Evolutionary conservation across 2,113 vertebrate species (phyloP).

Genomic region (Probosciger aterrimus): DNA sequence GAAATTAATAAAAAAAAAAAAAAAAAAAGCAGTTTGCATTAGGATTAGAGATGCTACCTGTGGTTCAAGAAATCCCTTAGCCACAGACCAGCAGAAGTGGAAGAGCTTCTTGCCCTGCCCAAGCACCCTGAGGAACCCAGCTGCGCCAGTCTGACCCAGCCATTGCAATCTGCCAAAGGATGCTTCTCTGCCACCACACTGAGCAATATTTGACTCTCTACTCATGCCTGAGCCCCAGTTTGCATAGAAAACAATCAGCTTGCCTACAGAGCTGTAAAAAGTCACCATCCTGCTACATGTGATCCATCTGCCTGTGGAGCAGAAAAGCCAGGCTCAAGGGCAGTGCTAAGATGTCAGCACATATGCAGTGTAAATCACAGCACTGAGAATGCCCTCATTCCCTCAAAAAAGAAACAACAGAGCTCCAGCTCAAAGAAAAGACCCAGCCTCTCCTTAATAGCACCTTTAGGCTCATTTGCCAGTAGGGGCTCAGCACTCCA

Average conservation of each 20-base stretch:
- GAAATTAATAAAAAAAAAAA: not conserved
- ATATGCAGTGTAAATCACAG: not conserved
- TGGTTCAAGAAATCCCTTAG: not conserved
- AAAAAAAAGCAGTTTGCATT: not conserved
- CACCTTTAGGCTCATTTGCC: not conserved
- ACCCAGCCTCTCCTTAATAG: not conserved
- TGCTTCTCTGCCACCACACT: not conserved
- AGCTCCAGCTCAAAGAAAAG: not conserved
- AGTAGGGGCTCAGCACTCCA: not conserved
- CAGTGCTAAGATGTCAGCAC: not conserved
- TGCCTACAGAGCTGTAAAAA: rapidly evolving
- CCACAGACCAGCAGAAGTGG: not conserved
- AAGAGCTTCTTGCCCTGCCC: not conserved
- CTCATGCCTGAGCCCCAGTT: not conserved
- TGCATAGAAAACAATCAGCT: rapidly evolving
- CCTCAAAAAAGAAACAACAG: not conserved
- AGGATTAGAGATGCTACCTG: not conserved
- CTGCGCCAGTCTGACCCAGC: not conserved
- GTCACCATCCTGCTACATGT: rapidly evolving
- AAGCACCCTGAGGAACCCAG: not conserved
- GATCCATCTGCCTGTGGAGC: not conserved
- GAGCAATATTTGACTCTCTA: not conserved
- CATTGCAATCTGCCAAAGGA: rapidly evolving
- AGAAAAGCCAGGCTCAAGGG: not conserved
- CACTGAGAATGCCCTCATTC: not conserved